phyloP scores from a whole-genome alignment of 1,140 invertebrate species.

The Rhyzopertha dominica region DNA sequence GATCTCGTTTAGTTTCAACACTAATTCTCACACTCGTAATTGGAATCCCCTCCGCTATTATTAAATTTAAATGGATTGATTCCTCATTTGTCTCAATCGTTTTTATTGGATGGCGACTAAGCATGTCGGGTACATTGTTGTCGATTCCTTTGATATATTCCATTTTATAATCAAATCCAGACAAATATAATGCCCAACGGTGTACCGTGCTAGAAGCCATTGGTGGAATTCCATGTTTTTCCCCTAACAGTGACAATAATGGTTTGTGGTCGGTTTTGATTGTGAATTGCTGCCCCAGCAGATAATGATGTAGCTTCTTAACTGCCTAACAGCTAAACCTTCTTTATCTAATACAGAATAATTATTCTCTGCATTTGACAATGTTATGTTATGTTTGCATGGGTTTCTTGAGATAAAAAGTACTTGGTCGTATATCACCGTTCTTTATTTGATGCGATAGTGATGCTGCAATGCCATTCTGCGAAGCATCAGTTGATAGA shows the following conservation, averaged over 20 bases:
- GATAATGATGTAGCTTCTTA: conserved; percentile 51
- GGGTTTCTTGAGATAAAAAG: conserved; percentile 46
- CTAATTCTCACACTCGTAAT: conserved; percentile 21
- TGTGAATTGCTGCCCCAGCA: conserved; percentile 50
- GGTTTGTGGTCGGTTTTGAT: conserved; percentile 50
- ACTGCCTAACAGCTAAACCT: conserved; percentile 49
- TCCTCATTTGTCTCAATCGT: conserved; percentile 6
- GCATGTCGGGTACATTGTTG: conserved; percentile 34
- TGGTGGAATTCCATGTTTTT: conserved; percentile 36
- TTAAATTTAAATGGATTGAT: conserved; percentile 6
- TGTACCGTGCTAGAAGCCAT: conserved; percentile 35
- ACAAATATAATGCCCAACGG: conserved; percentile 39
- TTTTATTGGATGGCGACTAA: conserved; percentile 29
- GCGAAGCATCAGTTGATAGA: conserved; percentile 29
- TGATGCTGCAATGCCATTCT: conserved; percentile 28
- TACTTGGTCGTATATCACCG: conserved; percentile 43
- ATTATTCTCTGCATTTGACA: conserved; percentile 46
- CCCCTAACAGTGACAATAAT: conserved; percentile 45
- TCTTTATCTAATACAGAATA: conserved; percentile 54
- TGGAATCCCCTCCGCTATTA: conserved; percentile 12
- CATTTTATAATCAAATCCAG: conserved; percentile 38
- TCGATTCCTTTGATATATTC: conserved; percentile 37
- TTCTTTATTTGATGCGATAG: conserved; percentile 27
- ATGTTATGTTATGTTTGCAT: too few relatives aligned
- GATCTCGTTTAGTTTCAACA: conserved; percentile 6